Evolutionary conservation across 2,888 invertebrate genomes (phyloP).

Genomic region (Lasioglossum marginatum): DNA sequence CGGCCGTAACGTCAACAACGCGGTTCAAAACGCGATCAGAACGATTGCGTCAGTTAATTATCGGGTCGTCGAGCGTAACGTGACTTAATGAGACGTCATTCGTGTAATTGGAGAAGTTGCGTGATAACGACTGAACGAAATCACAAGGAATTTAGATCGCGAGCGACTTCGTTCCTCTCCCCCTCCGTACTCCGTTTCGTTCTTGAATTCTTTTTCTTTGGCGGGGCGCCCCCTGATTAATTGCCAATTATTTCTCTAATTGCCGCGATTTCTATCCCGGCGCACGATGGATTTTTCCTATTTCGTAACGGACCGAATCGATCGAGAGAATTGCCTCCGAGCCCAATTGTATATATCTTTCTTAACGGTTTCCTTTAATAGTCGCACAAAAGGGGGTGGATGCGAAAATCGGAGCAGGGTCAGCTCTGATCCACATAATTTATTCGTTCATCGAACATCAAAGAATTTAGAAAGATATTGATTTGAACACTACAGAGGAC

Average conservation of each 20-base stretch:
- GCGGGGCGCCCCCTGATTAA: constrained; percentile 39
- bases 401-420: background rate
- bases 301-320: constrained; percentile 3
- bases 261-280: constrained; percentile 26
- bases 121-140: constrained; percentile 44
- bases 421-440: background rate
- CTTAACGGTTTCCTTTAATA: constrained; percentile 2
- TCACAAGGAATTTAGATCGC: constrained; percentile 40
- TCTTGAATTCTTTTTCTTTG: constrained; percentile 26
- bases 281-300: constrained; percentile 13
- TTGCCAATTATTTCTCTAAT: constrained; percentile 57
- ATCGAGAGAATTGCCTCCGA: background rate
- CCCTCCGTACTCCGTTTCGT: background rate
- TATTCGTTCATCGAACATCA: background rate
- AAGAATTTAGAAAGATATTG: background rate
- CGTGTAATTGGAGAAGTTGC: constrained; percentile 45
- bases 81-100: constrained; percentile 49
- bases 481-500: background rate
- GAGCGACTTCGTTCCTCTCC: background rate
- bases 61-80: constrained; percentile 29
- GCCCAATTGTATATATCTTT: background rate
- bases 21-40: constrained; percentile 19
- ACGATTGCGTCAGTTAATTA: constrained; percentile 51
- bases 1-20: background rate
- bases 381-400: background rate